Conservation (phyloP, 2,113 vertebrate genomes). For the Heteronetta atricapilla region DNA sequence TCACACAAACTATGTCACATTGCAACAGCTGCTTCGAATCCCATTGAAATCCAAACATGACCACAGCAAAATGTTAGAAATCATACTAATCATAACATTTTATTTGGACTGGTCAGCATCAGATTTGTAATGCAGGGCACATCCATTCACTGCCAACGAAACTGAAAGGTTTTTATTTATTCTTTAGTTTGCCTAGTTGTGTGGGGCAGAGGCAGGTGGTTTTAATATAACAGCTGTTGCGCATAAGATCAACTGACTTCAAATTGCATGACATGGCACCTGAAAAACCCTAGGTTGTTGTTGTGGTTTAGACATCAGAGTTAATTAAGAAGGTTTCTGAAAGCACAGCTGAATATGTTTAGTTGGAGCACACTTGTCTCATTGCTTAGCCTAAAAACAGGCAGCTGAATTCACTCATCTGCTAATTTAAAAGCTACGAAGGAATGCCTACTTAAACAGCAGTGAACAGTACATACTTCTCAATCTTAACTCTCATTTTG, state of each 20-base stretch:
- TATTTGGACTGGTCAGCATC: neutral
- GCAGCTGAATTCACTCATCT: neutral
- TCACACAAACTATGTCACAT: neutral
- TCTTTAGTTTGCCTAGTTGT: neutral
- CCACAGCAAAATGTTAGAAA: neutral
- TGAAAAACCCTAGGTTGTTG: neutral
- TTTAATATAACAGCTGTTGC: neutral
- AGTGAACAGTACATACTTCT: accelerated
- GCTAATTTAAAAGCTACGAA: neutral
- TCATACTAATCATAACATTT: neutral
- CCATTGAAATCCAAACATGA: neutral
- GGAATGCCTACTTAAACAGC: neutral
- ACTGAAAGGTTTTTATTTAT: accelerated
- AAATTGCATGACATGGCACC: accelerated
- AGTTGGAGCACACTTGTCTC: accelerated
- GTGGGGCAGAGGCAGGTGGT: neutral
- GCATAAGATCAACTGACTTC: neutral
- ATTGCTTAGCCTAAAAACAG: neutral
- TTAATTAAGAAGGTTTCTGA: neutral
- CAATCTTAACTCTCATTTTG: accelerated
- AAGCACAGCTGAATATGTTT: neutral
- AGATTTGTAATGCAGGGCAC: neutral
- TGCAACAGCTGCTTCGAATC: neutral
- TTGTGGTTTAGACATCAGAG: neutral
- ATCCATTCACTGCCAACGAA: neutral